Evolutionary conservation across 2,797 vertebrate species (phyloP).

Genomic region (Helostoma temminkii): DNA sequence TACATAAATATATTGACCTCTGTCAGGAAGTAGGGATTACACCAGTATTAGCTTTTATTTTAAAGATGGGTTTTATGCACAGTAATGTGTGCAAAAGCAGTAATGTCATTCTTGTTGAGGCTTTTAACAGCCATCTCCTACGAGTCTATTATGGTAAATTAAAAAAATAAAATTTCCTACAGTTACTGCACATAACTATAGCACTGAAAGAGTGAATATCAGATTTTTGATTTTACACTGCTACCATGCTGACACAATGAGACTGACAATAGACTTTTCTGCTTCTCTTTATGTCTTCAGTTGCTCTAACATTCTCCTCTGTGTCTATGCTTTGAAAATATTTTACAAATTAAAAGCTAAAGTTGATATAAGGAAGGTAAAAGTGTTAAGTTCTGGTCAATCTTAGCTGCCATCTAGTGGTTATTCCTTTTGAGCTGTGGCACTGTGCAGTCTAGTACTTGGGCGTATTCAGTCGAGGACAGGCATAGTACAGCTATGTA

Average conservation of each 20-base stretch:
- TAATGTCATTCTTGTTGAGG: too few relatives aligned
- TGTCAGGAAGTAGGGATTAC: background rate
- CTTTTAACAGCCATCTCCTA: background rate
- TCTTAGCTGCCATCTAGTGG: conserved; percentile 79
- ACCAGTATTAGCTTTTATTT: background rate
- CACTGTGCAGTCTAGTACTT: background rate
- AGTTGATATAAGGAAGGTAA: background rate
- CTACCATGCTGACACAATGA: background rate
- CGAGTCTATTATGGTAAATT: background rate
- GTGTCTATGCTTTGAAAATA: background rate
- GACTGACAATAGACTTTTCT: background rate
- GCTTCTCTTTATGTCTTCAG: background rate
- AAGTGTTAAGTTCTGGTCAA: conserved; percentile 21
- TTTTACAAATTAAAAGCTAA: background rate
- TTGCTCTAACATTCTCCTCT: background rate
- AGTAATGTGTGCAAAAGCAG: too few relatives aligned
- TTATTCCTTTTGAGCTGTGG: background rate
- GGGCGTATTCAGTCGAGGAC: background rate
- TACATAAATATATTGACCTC: background rate
- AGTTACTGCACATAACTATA: background rate
- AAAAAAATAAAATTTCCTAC: background rate
- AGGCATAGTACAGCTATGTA: background rate
- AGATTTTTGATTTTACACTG: background rate
- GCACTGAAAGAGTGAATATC: background rate
- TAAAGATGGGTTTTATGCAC: too few relatives aligned